These are phyloP conservation scores for Spinus pinus DNA, from an alignment of 2,797 vertebrate species.

Conservation along the genomic window DNA sequence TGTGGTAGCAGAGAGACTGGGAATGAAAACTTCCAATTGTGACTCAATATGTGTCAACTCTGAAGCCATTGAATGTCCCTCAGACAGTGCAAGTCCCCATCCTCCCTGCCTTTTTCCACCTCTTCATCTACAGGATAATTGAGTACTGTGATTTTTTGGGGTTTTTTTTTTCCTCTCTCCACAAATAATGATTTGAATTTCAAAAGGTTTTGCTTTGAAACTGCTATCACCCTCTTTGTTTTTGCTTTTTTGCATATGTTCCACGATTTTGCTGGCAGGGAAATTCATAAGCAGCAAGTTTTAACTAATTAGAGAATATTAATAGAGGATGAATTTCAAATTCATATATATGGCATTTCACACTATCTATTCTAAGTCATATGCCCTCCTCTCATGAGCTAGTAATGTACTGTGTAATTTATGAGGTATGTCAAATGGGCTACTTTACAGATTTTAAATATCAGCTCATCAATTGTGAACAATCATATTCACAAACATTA, in stretches of 20 bases:
- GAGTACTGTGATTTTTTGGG: neutral
- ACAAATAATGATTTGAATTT: neutral
- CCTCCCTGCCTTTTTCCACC: neutral
- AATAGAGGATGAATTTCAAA: constrained; percentile 29
- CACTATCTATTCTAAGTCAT: constrained; percentile 17
- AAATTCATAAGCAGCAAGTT: neutral
- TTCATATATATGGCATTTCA: constrained; percentile 2
- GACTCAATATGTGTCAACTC: neutral
- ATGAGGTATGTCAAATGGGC: constrained; percentile 1
- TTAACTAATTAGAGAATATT: constrained; percentile 36
- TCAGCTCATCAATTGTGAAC: constrained; percentile 21
- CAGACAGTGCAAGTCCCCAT: neutral
- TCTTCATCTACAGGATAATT: neutral
- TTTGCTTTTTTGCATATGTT: neutral
- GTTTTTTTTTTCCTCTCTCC: neutral
- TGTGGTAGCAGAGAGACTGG: neutral
- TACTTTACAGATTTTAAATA: constrained; percentile 13
- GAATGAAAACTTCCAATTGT: neutral
- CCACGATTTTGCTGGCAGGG: neutral
- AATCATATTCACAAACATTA: constrained; percentile 27
- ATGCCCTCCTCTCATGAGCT: neutral
- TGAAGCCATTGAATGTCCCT: neutral
- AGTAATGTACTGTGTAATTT: constrained; percentile 22
- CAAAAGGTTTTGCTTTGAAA: constrained; percentile 3
- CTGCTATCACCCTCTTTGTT: neutral